Evolutionary conservation across 1,140 invertebrate species (phyloP).

Genomic region (Eurytemora carolleeae): DNA sequence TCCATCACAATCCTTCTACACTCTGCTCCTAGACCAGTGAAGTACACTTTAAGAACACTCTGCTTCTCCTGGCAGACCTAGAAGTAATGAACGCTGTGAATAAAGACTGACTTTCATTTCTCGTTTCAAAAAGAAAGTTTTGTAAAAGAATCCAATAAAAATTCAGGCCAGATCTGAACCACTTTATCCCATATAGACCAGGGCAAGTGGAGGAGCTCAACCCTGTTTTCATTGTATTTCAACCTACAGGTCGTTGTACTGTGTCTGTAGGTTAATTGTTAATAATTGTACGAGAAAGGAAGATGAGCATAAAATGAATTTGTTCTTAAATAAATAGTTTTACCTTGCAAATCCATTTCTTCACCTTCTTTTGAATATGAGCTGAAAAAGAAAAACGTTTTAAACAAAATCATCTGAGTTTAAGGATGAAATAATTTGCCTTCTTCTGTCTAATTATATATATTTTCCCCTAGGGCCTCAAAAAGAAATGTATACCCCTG

Average conservation of each 20-base stretch:
- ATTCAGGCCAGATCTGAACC: background rate
- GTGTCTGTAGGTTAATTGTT: no score
- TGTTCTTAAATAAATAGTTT: background rate
- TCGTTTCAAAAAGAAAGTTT: background rate
- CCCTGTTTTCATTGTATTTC: background rate
- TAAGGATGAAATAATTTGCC: background rate
- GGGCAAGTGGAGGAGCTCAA: no score
- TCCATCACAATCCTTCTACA: background rate
- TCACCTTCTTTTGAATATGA: background rate
- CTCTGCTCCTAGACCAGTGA: background rate
- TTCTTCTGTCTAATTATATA: background rate
- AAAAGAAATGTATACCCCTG: background rate
- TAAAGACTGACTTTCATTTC: no score
- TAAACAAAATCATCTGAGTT: background rate
- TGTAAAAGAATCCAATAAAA: background rate
- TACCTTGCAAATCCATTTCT: background rate
- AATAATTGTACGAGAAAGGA: no score
- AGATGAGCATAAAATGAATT: background rate
- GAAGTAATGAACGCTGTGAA: no score
- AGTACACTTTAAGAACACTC: background rate
- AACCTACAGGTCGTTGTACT: background rate
- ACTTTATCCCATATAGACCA: no score
- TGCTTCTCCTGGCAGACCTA: no score
- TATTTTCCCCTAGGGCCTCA: background rate
- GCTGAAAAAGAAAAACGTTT: background rate